These are phyloP conservation scores for Apodemia zela DNA, from an alignment of 2,888 invertebrate genomes.

Conservation along the genomic window DNA sequence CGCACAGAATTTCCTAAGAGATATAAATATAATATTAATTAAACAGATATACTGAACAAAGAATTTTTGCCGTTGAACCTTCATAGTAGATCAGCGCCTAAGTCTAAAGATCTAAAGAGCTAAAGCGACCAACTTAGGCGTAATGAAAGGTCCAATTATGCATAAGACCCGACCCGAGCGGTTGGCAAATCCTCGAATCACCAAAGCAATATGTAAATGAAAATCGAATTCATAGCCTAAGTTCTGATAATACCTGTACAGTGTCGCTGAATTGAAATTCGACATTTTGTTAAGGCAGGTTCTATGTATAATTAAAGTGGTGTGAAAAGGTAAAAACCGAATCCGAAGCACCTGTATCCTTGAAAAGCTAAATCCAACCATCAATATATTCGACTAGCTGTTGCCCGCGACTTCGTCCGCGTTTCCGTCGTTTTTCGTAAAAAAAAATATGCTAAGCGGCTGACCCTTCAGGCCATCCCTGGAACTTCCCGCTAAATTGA, in stretches of 20 bases:
- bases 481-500: too few species aligned
- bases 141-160: constrained; percentile 3
- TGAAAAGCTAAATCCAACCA: too few species aligned
- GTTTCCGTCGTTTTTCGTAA: too few species aligned
- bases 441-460: too few species aligned
- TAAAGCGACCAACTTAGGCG: neutral
- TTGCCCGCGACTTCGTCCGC: too few species aligned
- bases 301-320: neutral
- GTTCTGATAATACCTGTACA: neutral
- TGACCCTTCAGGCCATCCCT: too few species aligned
- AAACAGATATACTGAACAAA: neutral
- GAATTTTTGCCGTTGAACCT: neutral
- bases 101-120: neutral
- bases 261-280: neutral
- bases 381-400: too few species aligned
- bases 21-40: neutral
- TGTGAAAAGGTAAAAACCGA: too few species aligned
- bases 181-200: neutral
- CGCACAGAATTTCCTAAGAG: too few species aligned
- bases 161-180: neutral
- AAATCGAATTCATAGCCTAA: neutral
- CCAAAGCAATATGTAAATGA: neutral
- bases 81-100: neutral
- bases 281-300: neutral
- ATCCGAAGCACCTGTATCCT: too few species aligned